A percentile compares a stretch with the other conserved stretches of the same genome.
phyloP scores from a whole-genome alignment of 2,888 invertebrate genomes.

The Sisyra nigra region DNA sequence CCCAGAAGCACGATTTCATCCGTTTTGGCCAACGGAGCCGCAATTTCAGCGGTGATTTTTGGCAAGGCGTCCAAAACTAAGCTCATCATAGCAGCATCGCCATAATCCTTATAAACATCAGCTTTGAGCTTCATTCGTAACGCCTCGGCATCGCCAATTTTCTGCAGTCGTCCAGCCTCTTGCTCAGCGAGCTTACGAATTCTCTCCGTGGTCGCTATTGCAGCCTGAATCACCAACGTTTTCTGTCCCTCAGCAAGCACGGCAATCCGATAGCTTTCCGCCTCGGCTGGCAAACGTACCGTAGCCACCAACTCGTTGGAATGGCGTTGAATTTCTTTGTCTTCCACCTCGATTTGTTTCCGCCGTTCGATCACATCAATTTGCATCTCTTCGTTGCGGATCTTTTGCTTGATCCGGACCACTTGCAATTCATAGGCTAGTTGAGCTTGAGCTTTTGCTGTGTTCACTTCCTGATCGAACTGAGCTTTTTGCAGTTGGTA shows the following conservation, averaged over 20 bases:
- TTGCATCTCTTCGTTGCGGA: slow-evolving; percentile 93
- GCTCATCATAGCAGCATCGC: slow-evolving; percentile 88
- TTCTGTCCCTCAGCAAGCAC: slow-evolving; percentile 86
- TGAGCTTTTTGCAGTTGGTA: slow-evolving; percentile 91
- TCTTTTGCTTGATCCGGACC: slow-evolving; percentile 87
- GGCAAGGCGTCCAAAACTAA: slow-evolving; percentile 86
- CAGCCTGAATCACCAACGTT: slow-evolving; percentile 80
- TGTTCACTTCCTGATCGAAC: slow-evolving; percentile 94
- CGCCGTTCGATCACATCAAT: slow-evolving; percentile 91
- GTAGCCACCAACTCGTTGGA: slow-evolving; percentile 81
- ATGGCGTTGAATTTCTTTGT: slow-evolving; percentile 83
- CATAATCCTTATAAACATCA: slow-evolving; percentile 88
- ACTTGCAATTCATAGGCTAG: slow-evolving; percentile 93
- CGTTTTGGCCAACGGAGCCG: slow-evolving; percentile 88
- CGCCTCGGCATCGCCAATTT: slow-evolving; percentile 89
- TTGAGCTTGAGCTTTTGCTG: slow-evolving; percentile 93
- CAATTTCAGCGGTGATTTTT: slow-evolving; percentile 93
- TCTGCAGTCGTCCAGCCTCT: slow-evolving; percentile 78
- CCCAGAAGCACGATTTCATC: slow-evolving; percentile 91
- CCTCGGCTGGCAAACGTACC: slow-evolving; percentile 85
- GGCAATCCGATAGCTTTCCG: slow-evolving; percentile 83
- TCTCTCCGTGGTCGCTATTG: slow-evolving; percentile 83
- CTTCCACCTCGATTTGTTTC: slow-evolving; percentile 92
- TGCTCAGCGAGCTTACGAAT: slow-evolving; percentile 82
- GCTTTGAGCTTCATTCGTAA: slow-evolving; percentile 93